These are phyloP conservation scores for Cantharis rufa DNA, from an alignment of 2,888 invertebrate species.

Conservation along the genomic window DNA sequence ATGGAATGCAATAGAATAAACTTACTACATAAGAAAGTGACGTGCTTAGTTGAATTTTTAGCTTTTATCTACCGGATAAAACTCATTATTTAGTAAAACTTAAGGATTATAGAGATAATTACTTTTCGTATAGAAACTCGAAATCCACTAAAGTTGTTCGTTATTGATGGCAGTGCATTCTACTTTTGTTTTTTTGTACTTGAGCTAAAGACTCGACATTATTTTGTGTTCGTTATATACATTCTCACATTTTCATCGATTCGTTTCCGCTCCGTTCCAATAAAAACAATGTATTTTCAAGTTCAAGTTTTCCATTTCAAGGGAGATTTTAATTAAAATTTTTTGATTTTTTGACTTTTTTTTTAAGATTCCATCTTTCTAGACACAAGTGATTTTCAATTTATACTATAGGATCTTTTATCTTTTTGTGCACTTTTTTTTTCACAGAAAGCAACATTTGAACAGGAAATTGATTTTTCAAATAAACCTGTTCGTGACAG, in stretches of 20 bases:
- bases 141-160: not conserved
- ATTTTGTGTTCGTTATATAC: not conserved
- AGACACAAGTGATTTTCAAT: not conserved
- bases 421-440: not conserved
- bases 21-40: not conserved
- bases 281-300: not conserved
- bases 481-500: not conserved
- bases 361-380: not conserved
- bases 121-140: not conserved
- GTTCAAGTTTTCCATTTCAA: not conserved
- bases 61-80: not conserved
- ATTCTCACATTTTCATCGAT: not conserved
- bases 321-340: not conserved
- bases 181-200: no score
- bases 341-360: not conserved
- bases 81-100: not conserved
- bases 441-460: not conserved
- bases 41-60: not conserved
- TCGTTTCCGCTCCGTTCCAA: not conserved
- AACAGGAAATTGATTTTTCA: conserved; percentile 1
- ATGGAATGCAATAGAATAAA: no score
- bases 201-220: not conserved
- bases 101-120: not conserved
- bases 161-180: not conserved
- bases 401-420: not conserved